These are phyloP conservation scores for Muscidifurax raptorellus DNA, from an alignment of 1,140 invertebrate genomes.

Conservation along the genomic window DNA sequence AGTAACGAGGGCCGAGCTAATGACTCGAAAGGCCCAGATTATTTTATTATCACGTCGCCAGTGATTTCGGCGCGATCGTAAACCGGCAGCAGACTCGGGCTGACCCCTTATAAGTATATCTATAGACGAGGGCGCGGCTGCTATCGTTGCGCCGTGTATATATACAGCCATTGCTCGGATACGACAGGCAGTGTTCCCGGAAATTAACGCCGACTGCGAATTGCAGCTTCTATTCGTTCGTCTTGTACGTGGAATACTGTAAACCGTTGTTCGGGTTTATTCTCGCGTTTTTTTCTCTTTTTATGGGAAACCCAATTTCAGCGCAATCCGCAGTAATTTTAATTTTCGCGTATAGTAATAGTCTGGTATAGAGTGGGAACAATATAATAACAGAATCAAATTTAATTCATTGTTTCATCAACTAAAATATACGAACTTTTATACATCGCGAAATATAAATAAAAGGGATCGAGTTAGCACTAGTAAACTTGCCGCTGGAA, in stretches of 20 bases:
- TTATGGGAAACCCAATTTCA: background rate
- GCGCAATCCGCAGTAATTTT: background rate
- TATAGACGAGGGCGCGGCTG: slow-evolving; percentile 2
- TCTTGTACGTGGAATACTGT: background rate
- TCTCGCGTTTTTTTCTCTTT: background rate
- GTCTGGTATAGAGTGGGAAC: too few species aligned
- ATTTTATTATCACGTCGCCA: slow-evolving; percentile 72
- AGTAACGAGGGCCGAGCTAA: slow-evolving; percentile 60
- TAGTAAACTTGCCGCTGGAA: background rate
- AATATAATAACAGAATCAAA: background rate
- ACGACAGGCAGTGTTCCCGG: slow-evolving; percentile 27
- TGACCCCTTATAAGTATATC: slow-evolving; percentile 13
- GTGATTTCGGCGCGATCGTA: slow-evolving; percentile 67
- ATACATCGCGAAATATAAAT: background rate
- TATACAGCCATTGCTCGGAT: slow-evolving; percentile 3
- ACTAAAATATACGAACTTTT: background rate
- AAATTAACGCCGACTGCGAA: slow-evolving; percentile 45
- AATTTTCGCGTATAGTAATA: background rate
- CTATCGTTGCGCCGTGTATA: background rate
- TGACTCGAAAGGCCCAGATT: slow-evolving; percentile 72
- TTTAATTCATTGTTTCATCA: background rate
- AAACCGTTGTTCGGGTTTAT: background rate
- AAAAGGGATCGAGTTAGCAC: background rate
- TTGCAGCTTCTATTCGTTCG: slow-evolving; percentile 1
- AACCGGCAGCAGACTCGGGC: slow-evolving; percentile 44